phyloP scores from a whole-genome alignment of 1,140 invertebrate species.

The Sinella curviseta region DNA sequence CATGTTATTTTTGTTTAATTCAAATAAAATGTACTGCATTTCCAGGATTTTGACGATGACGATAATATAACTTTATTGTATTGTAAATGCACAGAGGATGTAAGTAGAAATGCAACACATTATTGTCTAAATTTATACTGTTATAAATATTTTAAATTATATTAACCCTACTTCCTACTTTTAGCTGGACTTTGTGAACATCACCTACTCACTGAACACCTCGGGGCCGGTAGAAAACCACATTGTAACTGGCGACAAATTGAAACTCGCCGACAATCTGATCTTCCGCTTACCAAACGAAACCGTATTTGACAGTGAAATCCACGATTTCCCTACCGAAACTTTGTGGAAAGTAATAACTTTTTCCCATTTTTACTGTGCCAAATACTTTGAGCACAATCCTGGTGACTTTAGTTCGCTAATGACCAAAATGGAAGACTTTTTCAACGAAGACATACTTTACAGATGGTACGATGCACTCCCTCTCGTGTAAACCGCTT shows the following conservation, averaged over 20 bases:
- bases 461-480: constrained; percentile 24
- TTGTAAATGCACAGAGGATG: too few relatives aligned
- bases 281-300: background rate
- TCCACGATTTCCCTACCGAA: constrained; percentile 16
- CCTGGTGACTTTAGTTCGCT: constrained; percentile 25
- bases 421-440: constrained; percentile 16
- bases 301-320: background rate
- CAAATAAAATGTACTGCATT: too few relatives aligned
- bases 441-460: constrained; percentile 32
- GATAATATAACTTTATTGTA: too few relatives aligned
- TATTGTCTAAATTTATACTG: too few relatives aligned
- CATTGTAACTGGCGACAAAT: background rate
- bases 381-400: constrained; percentile 14
- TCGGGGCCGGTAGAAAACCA: background rate
- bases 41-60: too few relatives aligned
- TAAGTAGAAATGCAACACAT: too few relatives aligned
- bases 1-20: too few relatives aligned
- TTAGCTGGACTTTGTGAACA: background rate
- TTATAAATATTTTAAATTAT: too few relatives aligned
- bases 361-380: constrained; percentile 34
- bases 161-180: too few relatives aligned
- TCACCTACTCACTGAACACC: background rate
- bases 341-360: constrained; percentile 35
- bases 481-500: background rate
- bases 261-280: background rate